phyloP scores from a whole-genome alignment of 1,140 invertebrate species.

The Orussus abietinus region DNA sequence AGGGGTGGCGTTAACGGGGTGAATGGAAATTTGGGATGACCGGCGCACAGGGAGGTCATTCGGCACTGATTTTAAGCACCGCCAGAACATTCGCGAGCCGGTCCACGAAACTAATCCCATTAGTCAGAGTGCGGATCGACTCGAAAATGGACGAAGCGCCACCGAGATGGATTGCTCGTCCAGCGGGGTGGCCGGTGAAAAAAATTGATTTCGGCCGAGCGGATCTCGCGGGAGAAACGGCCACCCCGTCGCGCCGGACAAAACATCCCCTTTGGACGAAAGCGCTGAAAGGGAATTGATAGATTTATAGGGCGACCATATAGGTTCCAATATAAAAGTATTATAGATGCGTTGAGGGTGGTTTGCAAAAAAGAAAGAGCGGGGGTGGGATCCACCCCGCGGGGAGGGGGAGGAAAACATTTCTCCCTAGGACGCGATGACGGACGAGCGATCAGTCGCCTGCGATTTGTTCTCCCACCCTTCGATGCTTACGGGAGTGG shows the following conservation, averaged over 20 bases:
- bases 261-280: conserved; percentile 11
- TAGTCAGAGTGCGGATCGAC: neutral
- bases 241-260: neutral
- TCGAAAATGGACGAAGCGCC: too few species aligned
- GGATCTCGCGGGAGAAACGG: too few species aligned
- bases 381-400: too few species aligned
- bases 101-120: neutral
- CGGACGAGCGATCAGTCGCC: conserved; percentile 14
- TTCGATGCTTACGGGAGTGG: too few species aligned
- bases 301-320: conserved; percentile 34
- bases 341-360: conserved; percentile 19
- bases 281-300: conserved; percentile 25
- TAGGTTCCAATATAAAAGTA: conserved; percentile 37
- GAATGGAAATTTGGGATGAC: too few species aligned
- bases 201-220: neutral
- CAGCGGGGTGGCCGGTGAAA: neutral
- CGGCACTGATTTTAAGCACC: neutral
- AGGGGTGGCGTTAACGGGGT: too few species aligned
- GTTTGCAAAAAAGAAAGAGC: too few species aligned
- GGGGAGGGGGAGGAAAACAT: too few species aligned
- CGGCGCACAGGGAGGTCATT: too few species aligned
- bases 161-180: neutral
- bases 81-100: neutral
- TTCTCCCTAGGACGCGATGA: conserved; percentile 14
- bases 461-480: conserved; percentile 18